Conservation (phyloP, 2,113 vertebrate species). For the Panurus biarmicus region DNA sequence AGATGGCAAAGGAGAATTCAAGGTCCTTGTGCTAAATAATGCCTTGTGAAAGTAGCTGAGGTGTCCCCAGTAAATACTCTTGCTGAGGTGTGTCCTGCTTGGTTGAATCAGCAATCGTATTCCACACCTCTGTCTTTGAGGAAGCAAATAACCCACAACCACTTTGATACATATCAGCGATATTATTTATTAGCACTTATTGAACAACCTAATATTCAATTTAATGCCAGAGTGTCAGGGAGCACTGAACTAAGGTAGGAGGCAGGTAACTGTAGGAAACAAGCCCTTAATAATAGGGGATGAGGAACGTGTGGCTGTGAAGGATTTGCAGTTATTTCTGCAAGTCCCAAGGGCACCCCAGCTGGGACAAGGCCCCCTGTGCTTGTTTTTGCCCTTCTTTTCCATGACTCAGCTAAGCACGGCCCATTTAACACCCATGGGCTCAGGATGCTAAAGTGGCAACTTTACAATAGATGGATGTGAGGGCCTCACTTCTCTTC, state of each 20-base stretch:
- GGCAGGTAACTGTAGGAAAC: neutral
- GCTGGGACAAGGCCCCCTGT: neutral
- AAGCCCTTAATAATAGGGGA: neutral
- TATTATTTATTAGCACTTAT: neutral
- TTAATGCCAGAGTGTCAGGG: neutral
- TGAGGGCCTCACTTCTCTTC: slow-evolving; percentile 57
- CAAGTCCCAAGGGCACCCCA: slow-evolving; percentile 8
- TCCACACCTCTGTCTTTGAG: neutral
- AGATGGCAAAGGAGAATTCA: neutral
- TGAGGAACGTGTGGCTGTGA: neutral
- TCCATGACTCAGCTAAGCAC: slow-evolving; percentile 56
- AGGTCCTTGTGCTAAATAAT: neutral
- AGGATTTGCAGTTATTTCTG: neutral
- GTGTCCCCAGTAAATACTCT: neutral
- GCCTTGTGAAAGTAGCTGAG: neutral
- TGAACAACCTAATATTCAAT: neutral
- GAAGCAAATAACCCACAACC: neutral
- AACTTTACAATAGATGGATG: slow-evolving; percentile 67
- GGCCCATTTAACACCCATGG: slow-evolving; percentile 32
- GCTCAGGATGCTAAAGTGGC: slow-evolving; percentile 64
- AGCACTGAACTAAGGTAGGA: neutral
- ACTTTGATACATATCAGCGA: fast-evolving
- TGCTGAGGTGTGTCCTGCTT: neutral
- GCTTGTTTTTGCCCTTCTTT: slow-evolving; percentile 45
- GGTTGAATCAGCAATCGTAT: neutral